Conservation (phyloP, 1,140 invertebrate species). For the Globodera ellingtonae region DNA sequence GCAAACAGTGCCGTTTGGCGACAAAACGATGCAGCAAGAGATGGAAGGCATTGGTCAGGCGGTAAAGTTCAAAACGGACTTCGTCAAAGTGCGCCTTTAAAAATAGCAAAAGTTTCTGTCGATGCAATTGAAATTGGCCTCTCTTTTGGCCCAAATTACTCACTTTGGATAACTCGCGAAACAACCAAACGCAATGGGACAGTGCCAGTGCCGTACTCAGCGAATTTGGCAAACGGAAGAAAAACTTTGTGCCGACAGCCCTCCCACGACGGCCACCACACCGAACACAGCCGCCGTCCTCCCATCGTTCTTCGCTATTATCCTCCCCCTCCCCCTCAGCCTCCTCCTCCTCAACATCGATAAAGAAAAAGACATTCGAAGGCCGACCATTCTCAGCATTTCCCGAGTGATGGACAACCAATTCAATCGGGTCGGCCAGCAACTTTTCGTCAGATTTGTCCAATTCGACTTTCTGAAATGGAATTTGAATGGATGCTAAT, state of each 20-base stretch:
- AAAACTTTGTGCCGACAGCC: neutral
- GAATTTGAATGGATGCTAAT: neutral
- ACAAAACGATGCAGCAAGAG: neutral
- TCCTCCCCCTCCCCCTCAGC: neutral
- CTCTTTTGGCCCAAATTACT: neutral
- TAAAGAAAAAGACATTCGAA: slow-evolving; percentile 7
- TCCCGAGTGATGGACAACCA: slow-evolving; percentile 2
- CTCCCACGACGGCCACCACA: neutral
- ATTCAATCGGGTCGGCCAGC: neutral
- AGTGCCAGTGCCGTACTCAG: neutral
- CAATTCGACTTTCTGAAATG: slow-evolving; percentile 15
- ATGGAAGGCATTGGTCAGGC: neutral
- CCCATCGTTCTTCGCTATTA: neutral
- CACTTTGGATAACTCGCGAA: slow-evolving; percentile 21
- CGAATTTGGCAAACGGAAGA: slow-evolving; percentile 10
- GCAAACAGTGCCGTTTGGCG: neutral
- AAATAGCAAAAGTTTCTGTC: neutral
- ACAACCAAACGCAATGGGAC: slow-evolving; percentile 1
- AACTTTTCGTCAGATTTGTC: neutral
- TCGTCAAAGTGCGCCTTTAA: neutral
- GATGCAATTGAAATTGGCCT: neutral
- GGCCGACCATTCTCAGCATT: neutral
- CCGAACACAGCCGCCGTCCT: neutral
- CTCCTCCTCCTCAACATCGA: slow-evolving; percentile 18
- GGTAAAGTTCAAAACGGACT: neutral